Percentiles rank a stretch among this genome's conserved stretches.
phyloP scores from a whole-genome alignment of 1,140 invertebrate genomes.

The Drosophila orosa region DNA sequence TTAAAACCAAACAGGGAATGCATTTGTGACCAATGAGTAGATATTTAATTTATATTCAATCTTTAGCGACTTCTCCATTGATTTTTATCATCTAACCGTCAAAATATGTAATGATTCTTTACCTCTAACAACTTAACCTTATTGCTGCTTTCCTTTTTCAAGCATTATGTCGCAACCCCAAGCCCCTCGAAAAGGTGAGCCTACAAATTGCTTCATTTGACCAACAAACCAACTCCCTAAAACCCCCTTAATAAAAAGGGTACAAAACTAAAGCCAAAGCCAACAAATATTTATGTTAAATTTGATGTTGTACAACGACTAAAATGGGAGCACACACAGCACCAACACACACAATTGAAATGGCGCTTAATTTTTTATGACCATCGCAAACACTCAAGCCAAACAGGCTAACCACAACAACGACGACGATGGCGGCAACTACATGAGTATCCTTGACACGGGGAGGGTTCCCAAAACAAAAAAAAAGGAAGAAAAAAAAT shows the following conservation, averaged over 20 bases:
- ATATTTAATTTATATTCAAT: not conserved
- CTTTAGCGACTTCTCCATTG: not conserved
- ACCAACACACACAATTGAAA: slow-evolving; percentile 67
- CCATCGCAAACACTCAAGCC: slow-evolving; percentile 77
- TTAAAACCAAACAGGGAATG: too few relatives aligned
- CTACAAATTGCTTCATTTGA: slow-evolving; percentile 74
- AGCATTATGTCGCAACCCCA: not conserved
- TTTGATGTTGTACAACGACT: slow-evolving; percentile 69
- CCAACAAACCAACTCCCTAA: slow-evolving; percentile 8
- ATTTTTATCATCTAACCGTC: not conserved
- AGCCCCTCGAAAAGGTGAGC: slow-evolving; percentile 39
- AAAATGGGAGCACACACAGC: slow-evolving; percentile 45
- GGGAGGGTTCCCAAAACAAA: slow-evolving; percentile 10
- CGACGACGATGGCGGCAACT: slow-evolving; percentile 19
- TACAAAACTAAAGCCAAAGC: slow-evolving; percentile 50
- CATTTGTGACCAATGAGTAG: too few relatives aligned
- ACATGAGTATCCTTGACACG: slow-evolving; percentile 69
- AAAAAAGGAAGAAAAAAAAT: slow-evolving; percentile 16
- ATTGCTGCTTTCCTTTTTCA: not conserved
- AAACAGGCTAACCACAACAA: slow-evolving; percentile 63
- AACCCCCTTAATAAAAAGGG: slow-evolving; percentile 17
- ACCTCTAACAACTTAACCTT: slow-evolving; percentile 1
- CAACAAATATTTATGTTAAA: slow-evolving; percentile 72
- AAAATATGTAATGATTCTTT: not conserved
- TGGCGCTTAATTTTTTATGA: slow-evolving; percentile 80